Conservation (phyloP, 2,113 vertebrate genomes). For the Sinocyclocheilus anshuiensis region DNA sequence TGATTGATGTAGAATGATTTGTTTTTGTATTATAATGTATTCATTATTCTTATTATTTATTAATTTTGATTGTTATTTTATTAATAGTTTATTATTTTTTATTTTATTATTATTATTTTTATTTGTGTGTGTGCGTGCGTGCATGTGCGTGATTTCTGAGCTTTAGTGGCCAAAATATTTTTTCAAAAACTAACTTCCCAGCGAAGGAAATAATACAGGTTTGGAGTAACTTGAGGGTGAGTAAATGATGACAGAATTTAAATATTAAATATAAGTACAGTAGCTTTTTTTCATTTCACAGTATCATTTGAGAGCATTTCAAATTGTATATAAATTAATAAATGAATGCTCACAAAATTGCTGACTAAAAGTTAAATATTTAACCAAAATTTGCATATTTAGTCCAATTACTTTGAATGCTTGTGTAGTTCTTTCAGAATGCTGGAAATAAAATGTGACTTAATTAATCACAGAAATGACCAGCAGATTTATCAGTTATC, state of each 20-base stretch:
- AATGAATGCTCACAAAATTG: too few species aligned
- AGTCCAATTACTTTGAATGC: too few species aligned
- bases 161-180: not conserved
- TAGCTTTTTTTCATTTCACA: not conserved
- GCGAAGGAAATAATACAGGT: not conserved
- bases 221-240: too few species aligned
- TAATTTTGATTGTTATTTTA: not conserved
- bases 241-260: too few species aligned
- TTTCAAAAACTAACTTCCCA: not conserved
- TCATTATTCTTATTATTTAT: not conserved
- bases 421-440: too few species aligned
- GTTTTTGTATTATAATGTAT: not conserved
- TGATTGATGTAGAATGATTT: not conserved
- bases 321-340: too few species aligned
- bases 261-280: too few species aligned
- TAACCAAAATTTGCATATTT: too few species aligned
- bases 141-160: not conserved
- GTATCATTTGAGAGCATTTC: not conserved
- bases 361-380: too few species aligned
- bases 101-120: too few species aligned
- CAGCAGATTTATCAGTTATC: not conserved
- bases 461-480: not conserved
- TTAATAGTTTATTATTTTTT: too few species aligned
- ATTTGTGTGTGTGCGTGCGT: too few species aligned
- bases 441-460: not conserved